Evolutionary conservation across 1,140 invertebrate genomes (phyloP).

Genomic region (Watersipora subatra): DNA sequence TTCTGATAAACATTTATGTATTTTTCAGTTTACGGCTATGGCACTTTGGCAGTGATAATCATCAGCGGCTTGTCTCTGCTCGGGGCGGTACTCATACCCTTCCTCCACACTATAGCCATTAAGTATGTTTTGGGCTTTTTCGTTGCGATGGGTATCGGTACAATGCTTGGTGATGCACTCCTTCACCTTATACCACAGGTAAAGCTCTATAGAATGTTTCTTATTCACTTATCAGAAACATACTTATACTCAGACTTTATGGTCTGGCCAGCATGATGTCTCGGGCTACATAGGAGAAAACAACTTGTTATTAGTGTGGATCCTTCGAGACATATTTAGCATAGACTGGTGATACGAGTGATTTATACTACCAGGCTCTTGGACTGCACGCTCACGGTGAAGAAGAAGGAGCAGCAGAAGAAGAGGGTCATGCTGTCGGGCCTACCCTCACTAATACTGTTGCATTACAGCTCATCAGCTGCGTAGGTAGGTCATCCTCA

Average conservation of each 20-base stretch:
- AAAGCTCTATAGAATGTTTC: slow-evolving; percentile 5
- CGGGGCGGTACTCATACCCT: slow-evolving; percentile 23
- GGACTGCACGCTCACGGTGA: slow-evolving; percentile 1
- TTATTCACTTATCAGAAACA: neutral
- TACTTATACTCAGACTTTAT: neutral
- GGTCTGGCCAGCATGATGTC: neutral
- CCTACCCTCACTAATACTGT: no score
- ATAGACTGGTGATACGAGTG: no score
- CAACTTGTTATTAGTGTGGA: neutral
- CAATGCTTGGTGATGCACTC: slow-evolving; percentile 38
- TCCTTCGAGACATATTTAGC: neutral
- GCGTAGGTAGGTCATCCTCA: slow-evolving; percentile 1
- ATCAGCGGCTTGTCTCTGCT: slow-evolving; percentile 28
- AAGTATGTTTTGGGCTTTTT: slow-evolving; percentile 33
- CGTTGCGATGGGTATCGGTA: slow-evolving; percentile 41
- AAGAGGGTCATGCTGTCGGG: neutral
- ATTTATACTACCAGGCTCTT: slow-evolving; percentile 1
- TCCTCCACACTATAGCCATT: slow-evolving; percentile 16
- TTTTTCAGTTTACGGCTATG: slow-evolving; percentile 32
- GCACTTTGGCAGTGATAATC: slow-evolving; percentile 28
- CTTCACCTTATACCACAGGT: slow-evolving; percentile 41
- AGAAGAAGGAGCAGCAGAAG: no score
- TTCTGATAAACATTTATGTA: no score
- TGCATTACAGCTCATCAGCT: neutral
- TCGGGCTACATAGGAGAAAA: neutral